These are phyloP conservation scores for Plagodis pulveraria DNA, from an alignment of 2,888 invertebrate species.

Conservation along the genomic window DNA sequence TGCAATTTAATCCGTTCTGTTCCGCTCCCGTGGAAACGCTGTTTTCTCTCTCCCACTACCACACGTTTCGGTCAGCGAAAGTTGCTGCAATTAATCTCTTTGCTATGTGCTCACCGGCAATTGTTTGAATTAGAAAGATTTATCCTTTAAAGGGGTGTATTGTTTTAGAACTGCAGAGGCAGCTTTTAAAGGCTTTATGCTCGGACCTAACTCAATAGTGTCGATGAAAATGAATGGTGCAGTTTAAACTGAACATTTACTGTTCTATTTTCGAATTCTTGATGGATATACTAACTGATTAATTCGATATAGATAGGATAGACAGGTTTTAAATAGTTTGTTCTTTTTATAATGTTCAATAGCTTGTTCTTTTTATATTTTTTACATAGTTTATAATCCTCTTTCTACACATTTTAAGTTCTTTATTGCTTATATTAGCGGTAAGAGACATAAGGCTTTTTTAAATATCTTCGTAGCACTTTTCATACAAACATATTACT, in stretches of 20 bases:
- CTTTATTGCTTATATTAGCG: too few species aligned
- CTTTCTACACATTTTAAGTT: too few species aligned
- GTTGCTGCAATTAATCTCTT: constrained; percentile 71
- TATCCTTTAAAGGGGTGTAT: constrained; percentile 44
- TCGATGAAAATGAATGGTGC: constrained; percentile 23
- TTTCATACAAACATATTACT: too few species aligned
- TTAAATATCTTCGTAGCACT: too few species aligned
- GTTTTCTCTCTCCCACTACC: constrained; percentile 58
- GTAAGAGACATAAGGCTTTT: too few species aligned
- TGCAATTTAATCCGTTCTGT: constrained; percentile 83
- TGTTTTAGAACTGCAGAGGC: constrained; percentile 39
- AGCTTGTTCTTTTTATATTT: too few species aligned
- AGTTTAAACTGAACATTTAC: constrained; percentile 2
- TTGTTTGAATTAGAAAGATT: constrained; percentile 59
- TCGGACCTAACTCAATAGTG: constrained; percentile 22
- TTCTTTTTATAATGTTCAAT: too few species aligned
- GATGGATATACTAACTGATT: too few species aligned
- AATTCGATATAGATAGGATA: too few species aligned
- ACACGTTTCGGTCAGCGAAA: constrained; percentile 65
- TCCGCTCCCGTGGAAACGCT: constrained; percentile 64
- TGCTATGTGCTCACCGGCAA: constrained; percentile 55
- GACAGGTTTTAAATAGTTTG: too few species aligned
- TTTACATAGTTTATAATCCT: too few species aligned
- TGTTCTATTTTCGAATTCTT: too few species aligned
- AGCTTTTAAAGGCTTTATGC: constrained; percentile 34